Conservation (phyloP, 2,797 vertebrate genomes). For the Microctenopoma steveboyesi region DNA sequence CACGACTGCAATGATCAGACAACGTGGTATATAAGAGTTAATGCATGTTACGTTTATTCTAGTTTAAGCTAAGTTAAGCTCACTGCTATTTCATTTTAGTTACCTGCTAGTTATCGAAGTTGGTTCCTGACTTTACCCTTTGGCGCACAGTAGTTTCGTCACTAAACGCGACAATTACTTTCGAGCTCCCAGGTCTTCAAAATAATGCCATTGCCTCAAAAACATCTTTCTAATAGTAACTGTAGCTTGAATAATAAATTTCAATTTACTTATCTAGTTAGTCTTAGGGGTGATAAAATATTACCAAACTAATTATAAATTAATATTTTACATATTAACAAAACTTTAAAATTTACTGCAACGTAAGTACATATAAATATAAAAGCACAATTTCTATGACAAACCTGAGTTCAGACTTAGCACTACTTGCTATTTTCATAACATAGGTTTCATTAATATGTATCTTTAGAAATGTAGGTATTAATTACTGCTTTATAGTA, state of each 20-base stretch:
- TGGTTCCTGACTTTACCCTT: slow-evolving; percentile 65
- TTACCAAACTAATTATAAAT: no score
- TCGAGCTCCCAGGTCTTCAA: not conserved
- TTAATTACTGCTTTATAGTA: no score
- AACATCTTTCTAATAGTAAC: not conserved
- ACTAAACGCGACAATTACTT: slow-evolving; percentile 54
- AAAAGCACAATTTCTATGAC: not conserved
- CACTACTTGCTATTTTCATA: no score
- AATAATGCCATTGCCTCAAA: not conserved
- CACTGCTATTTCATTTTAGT: slow-evolving; percentile 2
- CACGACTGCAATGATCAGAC: not conserved
- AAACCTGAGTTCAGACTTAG: no score
- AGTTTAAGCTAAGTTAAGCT: accelerated
- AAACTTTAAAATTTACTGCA: not conserved
- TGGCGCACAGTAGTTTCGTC: slow-evolving; percentile 68
- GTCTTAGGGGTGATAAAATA: no score
- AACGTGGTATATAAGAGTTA: accelerated
- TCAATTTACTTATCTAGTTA: no score
- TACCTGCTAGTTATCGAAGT: slow-evolving; percentile 69
- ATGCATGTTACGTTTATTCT: accelerated
- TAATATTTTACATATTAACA: not conserved
- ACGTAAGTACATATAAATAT: not conserved
- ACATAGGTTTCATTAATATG: no score
- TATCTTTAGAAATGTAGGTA: no score
- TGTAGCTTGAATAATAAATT: no score